Percentiles rank a stretch among this genome's conserved stretches.
Evolutionary conservation across 1,140 invertebrate genomes (phyloP).

Genomic region (Trichonephila clavipes): DNA sequence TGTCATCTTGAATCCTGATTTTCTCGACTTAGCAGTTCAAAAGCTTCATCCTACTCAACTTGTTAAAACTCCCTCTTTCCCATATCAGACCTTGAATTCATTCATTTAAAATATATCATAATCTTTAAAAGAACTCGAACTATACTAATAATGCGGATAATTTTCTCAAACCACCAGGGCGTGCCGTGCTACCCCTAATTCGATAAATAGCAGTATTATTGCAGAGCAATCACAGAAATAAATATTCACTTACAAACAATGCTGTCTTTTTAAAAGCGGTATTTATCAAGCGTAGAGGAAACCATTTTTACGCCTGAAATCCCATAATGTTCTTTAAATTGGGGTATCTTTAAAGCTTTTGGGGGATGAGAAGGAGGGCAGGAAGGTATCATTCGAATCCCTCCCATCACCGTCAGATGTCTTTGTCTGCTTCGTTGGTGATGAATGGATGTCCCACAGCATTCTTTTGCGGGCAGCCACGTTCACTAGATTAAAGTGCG

Average conservation of each 20-base stretch:
- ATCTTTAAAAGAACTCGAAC: neutral
- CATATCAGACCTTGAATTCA: neutral
- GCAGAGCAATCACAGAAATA: constrained; percentile 15
- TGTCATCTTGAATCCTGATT: neutral
- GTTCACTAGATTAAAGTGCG: neutral
- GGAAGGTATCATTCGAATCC: neutral
- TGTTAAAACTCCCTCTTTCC: neutral
- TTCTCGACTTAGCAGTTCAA: neutral
- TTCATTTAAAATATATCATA: neutral
- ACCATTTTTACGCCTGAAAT: constrained; percentile 47
- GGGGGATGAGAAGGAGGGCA: neutral
- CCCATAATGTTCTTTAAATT: constrained; percentile 58
- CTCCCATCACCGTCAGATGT: neutral
- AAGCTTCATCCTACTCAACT: neutral
- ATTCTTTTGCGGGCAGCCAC: constrained; percentile 20
- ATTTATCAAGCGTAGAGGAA: constrained; percentile 48
- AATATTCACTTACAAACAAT: constrained; percentile 46
- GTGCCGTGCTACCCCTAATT: constrained; percentile 21
- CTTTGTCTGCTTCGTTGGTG: constrained; percentile 51
- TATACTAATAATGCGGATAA: neutral
- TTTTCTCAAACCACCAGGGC: constrained; percentile 18
- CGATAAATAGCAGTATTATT: constrained; percentile 20
- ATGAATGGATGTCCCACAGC: constrained; percentile 33
- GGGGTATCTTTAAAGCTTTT: constrained; percentile 12
- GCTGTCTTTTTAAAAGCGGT: neutral